These are phyloP conservation scores for Phallusia fumigata DNA, from an alignment of 23 tunicate genomes.

Conservation along the genomic window DNA sequence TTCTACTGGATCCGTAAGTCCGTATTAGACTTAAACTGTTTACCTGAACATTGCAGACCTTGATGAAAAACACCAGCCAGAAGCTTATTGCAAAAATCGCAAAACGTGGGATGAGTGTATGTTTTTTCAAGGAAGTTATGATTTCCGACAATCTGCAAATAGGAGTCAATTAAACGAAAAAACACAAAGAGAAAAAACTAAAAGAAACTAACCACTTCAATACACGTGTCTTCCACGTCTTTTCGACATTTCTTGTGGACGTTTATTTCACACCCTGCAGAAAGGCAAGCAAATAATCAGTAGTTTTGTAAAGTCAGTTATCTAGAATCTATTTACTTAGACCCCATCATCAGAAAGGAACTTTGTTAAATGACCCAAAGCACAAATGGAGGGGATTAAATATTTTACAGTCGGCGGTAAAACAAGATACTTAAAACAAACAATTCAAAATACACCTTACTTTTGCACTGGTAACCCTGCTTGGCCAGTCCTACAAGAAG, in stretches of 20 bases:
- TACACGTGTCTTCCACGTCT: slow-evolving; percentile 64
- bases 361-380: no score
- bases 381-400: no score
- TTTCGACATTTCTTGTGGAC: slow-evolving; percentile 87
- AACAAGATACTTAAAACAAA: no score
- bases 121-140: slow-evolving; percentile 82
- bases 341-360: no score
- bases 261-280: slow-evolving; percentile 82
- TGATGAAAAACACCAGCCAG: slow-evolving; percentile 78
- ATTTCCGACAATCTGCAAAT: slow-evolving; percentile 58
- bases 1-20: no score
- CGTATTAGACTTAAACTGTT: no score
- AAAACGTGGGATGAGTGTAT: slow-evolving; percentile 79
- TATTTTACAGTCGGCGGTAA: no score
- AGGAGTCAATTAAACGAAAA: neutral
- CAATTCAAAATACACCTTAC: slow-evolving; percentile 27
- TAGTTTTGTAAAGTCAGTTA: no score
- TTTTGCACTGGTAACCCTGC: slow-evolving; percentile 93
- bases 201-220: slow-evolving; percentile 73
- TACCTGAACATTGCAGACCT: slow-evolving; percentile 74
- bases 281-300: no score
- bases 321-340: no score
- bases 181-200: no score
- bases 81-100: slow-evolving; percentile 77
- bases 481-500: slow-evolving; percentile 86